A percentile compares a stretch with the other conserved stretches of the same genome.
phyloP scores from a whole-genome alignment of 2,113 vertebrate species.

The Dolichotis patagonum region DNA sequence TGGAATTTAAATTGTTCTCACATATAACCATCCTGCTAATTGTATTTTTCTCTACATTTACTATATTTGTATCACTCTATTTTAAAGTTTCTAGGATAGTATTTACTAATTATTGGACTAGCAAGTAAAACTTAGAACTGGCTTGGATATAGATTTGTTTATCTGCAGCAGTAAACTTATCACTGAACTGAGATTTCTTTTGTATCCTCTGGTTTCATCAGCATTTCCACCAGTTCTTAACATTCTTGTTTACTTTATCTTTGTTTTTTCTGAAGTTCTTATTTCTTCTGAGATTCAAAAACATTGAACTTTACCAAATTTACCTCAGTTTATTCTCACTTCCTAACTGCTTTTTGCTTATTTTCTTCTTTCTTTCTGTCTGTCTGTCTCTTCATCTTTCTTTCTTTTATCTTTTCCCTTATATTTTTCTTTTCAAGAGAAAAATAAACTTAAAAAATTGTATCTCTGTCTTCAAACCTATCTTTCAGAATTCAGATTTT shows the following conservation, averaged over 20 bases:
- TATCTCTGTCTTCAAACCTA: too few species aligned
- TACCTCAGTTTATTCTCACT: not conserved
- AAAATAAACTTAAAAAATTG: too few species aligned
- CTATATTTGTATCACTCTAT: not conserved
- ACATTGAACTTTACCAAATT: not conserved
- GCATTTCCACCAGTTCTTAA: not conserved
- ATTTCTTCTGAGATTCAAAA: not conserved
- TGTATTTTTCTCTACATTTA: not conserved
- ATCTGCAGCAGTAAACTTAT: not conserved
- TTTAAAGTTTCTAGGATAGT: not conserved
- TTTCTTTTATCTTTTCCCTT: not conserved
- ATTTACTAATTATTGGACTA: not conserved
- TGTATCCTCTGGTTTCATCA: not conserved
- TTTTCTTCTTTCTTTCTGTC: too few species aligned
- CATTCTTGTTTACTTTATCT: not conserved
- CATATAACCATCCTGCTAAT: not conserved
- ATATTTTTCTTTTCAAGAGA: too few species aligned
- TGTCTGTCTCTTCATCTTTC: not conserved
- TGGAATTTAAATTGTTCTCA: not conserved
- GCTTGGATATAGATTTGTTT: not conserved
- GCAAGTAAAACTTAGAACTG: not conserved
- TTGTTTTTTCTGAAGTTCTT: not conserved
- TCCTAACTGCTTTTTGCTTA: too few species aligned
- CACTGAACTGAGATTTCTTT: not conserved
- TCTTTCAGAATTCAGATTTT: too few species aligned